Percentiles rank a stretch among this genome's conserved stretches.
These are phyloP conservation scores for Melanogrammus aeglefinus DNA, from an alignment of 2,797 vertebrate genomes.

Conservation along the genomic window DNA sequence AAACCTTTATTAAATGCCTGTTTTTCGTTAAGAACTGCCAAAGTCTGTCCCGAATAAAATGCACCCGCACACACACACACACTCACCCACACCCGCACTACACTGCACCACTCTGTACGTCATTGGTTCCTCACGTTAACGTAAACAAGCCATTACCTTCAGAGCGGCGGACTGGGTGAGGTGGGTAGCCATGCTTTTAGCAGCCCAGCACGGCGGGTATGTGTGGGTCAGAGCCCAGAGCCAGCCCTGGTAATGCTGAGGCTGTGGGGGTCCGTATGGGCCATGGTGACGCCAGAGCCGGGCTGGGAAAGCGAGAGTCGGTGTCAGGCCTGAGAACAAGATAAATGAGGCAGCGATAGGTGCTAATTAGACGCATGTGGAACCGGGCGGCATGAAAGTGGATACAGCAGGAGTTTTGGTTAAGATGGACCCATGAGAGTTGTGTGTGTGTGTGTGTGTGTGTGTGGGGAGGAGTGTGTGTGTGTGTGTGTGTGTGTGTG, in stretches of 20 bases:
- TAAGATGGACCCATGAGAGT: slow-evolving; percentile 47
- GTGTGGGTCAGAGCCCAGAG: not conserved
- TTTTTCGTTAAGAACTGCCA: no score
- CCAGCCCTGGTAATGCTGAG: not conserved
- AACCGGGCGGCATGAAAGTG: slow-evolving; percentile 60
- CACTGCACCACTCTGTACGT: not conserved
- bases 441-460: slow-evolving; percentile 15
- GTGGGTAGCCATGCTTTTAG: not conserved
- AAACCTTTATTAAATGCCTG: no score
- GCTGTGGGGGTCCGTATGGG: slow-evolving; percentile 38
- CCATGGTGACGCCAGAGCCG: slow-evolving; percentile 16
- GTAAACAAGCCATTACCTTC: not conserved
- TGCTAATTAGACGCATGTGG: slow-evolving; percentile 78
- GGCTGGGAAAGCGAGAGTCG: slow-evolving; percentile 64
- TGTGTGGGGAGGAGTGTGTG: not conserved
- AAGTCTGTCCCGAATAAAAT: no score
- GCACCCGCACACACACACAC: no score
- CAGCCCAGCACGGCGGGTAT: not conserved
- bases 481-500: not conserved
- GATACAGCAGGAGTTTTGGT: slow-evolving; percentile 48
- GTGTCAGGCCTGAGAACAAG: slow-evolving; percentile 65
- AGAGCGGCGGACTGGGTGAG: not conserved
- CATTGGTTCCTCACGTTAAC: not conserved
- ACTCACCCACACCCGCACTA: not conserved
- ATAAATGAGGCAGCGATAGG: slow-evolving; percentile 71